Evolutionary conservation across 2,113 vertebrate species (phyloP), one percentile per base, ranked within the genome.

Genomic region (Lepus timidus): DNA sequence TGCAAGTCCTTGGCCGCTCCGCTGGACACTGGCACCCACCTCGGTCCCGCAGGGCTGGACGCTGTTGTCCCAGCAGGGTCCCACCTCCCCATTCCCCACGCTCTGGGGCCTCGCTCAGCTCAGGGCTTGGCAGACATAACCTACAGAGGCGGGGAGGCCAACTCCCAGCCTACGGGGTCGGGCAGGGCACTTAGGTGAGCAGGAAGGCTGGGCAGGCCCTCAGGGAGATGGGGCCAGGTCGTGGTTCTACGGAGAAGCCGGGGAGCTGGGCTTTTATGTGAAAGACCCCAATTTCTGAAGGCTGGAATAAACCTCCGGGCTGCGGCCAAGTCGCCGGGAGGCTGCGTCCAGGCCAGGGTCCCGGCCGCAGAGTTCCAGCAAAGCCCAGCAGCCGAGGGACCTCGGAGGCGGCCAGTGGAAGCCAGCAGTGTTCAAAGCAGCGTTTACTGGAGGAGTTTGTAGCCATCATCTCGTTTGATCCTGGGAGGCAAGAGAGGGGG

Each of bases 361-460:
- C 71, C 31, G 10, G 9, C 22, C 12, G 36, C 75, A 80, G 44
- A 44, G 58, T 36, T 75, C 62, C 23, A 81, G 65, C 9, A 29
- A 92, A 64, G 88, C 27, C 51, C 27, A 14, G 19, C 49, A 1
- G 96, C 71, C 17, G 70, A 79, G 75, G 91, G 81, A 51, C 83
- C 89, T 93, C 67, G 8, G 9, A 80, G 93, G 75, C 0, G 73
- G 81, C 31, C 81, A 78, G 73, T 16, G 3, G 29, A 52, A 92
- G 90, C 92, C 95, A 88, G 81, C 49, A 76, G 55, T 95, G 94
- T 80, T 92, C 96, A 94, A 91, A 92, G 80, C 86, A 90, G 62
- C 88, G 78, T 96, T 97, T 97, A 97, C 96, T 93, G 94, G 92
- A 96, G 97, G 17, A 96, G 96, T 93, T 95, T 96, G 95, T 91